A percentile compares a stretch with the other conserved stretches of the same genome.
phyloP scores from a whole-genome alignment of 2,113 vertebrate species.

The Podilymbus podiceps region DNA sequence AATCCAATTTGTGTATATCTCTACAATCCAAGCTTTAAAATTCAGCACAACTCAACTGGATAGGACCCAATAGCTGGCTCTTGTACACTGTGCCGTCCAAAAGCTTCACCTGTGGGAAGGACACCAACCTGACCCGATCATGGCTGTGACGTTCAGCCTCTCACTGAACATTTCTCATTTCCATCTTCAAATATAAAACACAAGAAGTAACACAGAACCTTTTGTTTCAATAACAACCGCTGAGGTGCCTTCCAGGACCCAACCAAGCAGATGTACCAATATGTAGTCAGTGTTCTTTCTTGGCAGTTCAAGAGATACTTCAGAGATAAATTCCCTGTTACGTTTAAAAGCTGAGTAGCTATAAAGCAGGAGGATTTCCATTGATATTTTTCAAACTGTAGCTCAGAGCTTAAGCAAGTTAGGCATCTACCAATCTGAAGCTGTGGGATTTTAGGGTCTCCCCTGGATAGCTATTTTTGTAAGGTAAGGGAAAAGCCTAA shows the following conservation, averaged over 20 bases:
- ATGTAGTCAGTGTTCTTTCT: background rate
- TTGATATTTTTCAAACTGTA: background rate
- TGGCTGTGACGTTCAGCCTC: fast-evolving
- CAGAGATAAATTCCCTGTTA: background rate
- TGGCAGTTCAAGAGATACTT: background rate
- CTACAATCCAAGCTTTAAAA: background rate
- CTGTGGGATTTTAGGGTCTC: background rate
- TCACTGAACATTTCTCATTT: background rate
- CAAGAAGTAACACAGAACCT: fast-evolving
- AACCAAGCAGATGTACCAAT: fast-evolving
- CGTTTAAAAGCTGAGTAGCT: background rate
- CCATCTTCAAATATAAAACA: too few relatives aligned
- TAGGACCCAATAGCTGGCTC: fast-evolving
- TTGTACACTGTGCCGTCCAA: fast-evolving
- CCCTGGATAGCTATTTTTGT: background rate
- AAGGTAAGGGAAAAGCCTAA: background rate
- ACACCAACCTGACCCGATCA: fast-evolving
- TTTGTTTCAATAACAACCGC: background rate
- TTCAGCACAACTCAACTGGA: background rate
- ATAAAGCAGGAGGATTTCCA: background rate
- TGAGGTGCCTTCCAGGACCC: background rate
- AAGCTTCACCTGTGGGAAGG: background rate
- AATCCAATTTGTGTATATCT: background rate
- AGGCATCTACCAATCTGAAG: background rate
- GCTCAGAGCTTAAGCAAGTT: background rate